Evolutionary conservation across 2,113 vertebrate genomes (phyloP), one percentile per base, ranked within the genome.

Genomic region (Aepyceros melampus): DNA sequence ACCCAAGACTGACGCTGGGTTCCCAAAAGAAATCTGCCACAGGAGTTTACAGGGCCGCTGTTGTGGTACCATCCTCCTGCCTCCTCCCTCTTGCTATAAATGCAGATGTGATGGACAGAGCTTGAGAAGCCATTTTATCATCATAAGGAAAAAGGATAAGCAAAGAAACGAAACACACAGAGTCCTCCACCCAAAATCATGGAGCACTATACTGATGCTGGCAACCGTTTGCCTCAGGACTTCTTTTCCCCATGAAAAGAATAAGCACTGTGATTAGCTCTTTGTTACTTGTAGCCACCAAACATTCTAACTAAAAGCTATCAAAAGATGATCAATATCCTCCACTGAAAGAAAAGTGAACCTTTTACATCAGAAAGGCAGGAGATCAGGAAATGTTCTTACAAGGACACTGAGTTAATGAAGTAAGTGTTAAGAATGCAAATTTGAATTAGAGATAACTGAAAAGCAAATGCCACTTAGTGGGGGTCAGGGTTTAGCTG

Each of bases 401-500:
- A 29, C 13, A 19, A 16, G 2, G 13, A 60, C 33, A 40, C 15
- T n/a, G 12, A 58, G 29, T 33, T 47, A 81, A 40, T 43, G 15
- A 67, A 82, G 79, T 5, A 25, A 56, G 23, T 10, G 4, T 6
- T 2, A 53, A 33, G 33, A 29, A 17, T 16, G 14, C 4, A 33
- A 9, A 10, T 56, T 1, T 16, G 40, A 74, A 55, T 53, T 27
- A 74, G 17, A 74, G 56, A 47, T 36, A 27, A 55, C 4, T 6
- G 51, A 74, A 94, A 49, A 36, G 79, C 15, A 67, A 49, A 62
- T 0, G 2, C 5, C 81, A 27, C 0, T 0, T 14, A 29, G 11
- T 0, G 13, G 6, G 43, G 3, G 2, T 17, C 25, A 56, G 95
- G 4, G 17, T 31, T 25, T 31, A 31, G n/a, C n/a, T 0, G 21